Evolutionary conservation across 2,888 invertebrate genomes (phyloP).

Genomic region (Antitype chi): DNA sequence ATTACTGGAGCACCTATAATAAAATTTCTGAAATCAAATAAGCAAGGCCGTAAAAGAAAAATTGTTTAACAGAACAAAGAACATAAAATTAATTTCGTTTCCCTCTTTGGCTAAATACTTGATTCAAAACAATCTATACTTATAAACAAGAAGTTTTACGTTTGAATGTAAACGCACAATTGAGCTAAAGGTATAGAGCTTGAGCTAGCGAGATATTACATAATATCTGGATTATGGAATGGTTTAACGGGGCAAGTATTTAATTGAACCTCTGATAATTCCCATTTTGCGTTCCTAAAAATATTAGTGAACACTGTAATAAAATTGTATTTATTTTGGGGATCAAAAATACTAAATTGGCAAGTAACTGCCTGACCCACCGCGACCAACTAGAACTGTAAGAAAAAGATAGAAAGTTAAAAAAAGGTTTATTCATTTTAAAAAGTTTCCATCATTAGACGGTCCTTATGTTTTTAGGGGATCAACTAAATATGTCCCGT

Average conservation of each 20-base stretch:
- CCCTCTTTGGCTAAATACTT: slow-evolving; percentile 47
- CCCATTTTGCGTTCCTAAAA: too few relatives aligned
- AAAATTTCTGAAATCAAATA: slow-evolving; percentile 66
- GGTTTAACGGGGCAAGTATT: background rate
- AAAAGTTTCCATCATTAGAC: too few relatives aligned
- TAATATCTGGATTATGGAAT: background rate
- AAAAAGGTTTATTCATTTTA: too few relatives aligned
- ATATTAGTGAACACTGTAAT: too few relatives aligned
- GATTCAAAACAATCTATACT: slow-evolving; percentile 52
- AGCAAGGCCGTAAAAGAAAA: slow-evolving; percentile 52
- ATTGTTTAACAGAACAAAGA: slow-evolving; percentile 61
- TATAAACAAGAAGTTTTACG: slow-evolving; percentile 38
- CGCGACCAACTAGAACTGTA: too few relatives aligned
- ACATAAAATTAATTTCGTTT: slow-evolving; percentile 65
- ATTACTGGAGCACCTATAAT: slow-evolving; percentile 55
- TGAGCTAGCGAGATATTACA: background rate
- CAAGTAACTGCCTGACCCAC: too few relatives aligned
- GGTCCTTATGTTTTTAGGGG: too few relatives aligned
- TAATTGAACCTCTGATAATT: too few relatives aligned
- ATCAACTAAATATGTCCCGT: too few relatives aligned
- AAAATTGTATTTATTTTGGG: too few relatives aligned
- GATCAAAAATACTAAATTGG: too few relatives aligned
- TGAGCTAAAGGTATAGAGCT: background rate
- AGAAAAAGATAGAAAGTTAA: too few relatives aligned
- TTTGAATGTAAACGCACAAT: slow-evolving; percentile 16